Evolutionary conservation across 2,888 invertebrate species (phyloP), one percentile per base, ranked within the genome.

Genomic region (Cyrtodaria siliqua): DNA sequence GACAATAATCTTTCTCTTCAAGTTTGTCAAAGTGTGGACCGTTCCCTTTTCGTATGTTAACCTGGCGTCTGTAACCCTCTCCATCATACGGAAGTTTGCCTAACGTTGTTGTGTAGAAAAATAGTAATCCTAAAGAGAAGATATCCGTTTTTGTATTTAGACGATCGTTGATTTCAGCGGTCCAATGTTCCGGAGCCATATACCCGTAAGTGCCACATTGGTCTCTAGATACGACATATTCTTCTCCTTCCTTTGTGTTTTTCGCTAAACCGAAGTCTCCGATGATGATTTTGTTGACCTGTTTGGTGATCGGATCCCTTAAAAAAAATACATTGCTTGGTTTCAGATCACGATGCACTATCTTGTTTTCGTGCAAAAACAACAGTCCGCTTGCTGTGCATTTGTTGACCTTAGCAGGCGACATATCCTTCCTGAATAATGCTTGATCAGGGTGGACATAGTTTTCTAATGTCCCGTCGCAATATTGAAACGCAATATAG

Each of bases 121-220:
- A 59, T 8, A 59, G 42, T 2, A 59, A 24, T 16, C 59, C 44
- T 1, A 59, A 44, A 1, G 59, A 59, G 26, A 20, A 59, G 12
- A 44, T 59, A 27, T 59, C 59, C 12, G 59, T 44, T 33, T 59
- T 59, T 12, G 44, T 44, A 1, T 42, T 59, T 42, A 59, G 44
- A 20, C 40, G 40, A 44, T 42, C 44, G n/a, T 59, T 59, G 20
- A 38, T 24, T 16, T 53, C 53, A 27, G 42, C 59, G 1, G 24
- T 44, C 59, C 59, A 59, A 16, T 44, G 44, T 44, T 59, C 59
- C 26, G 59, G 59, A 20, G 44, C 44, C 23, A 59, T 44, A 24
- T 59, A 59, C 0, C 59, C 59, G 0, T 26, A 26, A 14, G 59
- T 59, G 9, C 59, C 59, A 44, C 44, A 44, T n/a, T 23, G 44